Percentiles rank a stretch among this genome's conserved stretches.
Evolutionary conservation across 2,113 vertebrate species (phyloP).

Genomic region (Rutilus rutilus): DNA sequence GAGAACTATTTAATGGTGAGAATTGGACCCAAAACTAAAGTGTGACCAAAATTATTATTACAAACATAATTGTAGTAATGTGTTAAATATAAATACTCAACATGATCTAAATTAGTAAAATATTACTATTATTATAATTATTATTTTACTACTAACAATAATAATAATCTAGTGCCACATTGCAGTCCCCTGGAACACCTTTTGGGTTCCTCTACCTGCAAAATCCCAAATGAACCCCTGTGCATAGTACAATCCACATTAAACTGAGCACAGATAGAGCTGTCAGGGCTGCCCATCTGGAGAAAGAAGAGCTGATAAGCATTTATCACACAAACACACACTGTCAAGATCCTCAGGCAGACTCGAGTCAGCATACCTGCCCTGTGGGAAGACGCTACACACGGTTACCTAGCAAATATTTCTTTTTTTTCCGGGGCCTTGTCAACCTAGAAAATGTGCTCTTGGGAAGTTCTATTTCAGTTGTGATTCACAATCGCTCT

Average conservation of each 20-base stretch:
- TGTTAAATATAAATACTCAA: too few relatives aligned
- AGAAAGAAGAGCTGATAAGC: slow-evolving; percentile 32
- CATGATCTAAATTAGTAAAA: background rate
- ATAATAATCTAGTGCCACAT: background rate
- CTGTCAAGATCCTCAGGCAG: slow-evolving; percentile 33
- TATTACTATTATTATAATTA: background rate
- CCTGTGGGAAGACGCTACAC: background rate
- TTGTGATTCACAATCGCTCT: slow-evolving; percentile 10
- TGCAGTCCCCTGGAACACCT: background rate
- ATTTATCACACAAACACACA: slow-evolving; percentile 57
- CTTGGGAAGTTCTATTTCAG: slow-evolving; percentile 14
- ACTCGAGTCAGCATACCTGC: slow-evolving; percentile 22
- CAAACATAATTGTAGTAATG: background rate
- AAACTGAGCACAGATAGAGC: slow-evolving; percentile 61
- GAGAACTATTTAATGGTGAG: too few relatives aligned
- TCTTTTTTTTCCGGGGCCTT: background rate
- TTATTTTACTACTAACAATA: background rate
- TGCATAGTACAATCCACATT: slow-evolving; percentile 39
- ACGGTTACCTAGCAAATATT: background rate
- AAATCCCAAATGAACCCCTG: background rate
- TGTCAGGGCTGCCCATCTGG: slow-evolving; percentile 63
- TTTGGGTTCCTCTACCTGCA: background rate
- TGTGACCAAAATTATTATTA: background rate
- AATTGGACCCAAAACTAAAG: too few relatives aligned
- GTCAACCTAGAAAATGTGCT: slow-evolving; percentile 16